phyloP scores from a whole-genome alignment of 92 coral and sea anemone species.

The Heteractis magnifica region DNA sequence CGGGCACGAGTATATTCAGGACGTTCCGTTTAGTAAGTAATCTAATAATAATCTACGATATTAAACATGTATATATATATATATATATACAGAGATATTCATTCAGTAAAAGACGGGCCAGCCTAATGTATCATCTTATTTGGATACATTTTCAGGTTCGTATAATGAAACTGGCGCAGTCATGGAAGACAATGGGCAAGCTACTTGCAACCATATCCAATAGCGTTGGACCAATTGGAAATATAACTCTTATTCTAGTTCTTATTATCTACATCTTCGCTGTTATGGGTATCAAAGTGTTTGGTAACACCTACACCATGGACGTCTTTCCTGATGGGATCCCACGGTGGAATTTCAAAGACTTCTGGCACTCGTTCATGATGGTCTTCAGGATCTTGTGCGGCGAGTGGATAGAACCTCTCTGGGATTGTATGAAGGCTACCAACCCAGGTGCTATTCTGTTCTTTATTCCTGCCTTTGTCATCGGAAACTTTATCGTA shows the following conservation, averaged over 20 bases:
- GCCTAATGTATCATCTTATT: neutral
- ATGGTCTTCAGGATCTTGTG: slow-evolving; percentile 92
- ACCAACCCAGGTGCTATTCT: slow-evolving; percentile 82
- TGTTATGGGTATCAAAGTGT: slow-evolving; percentile 84
- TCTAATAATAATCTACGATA: no score
- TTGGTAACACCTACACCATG: slow-evolving; percentile 70
- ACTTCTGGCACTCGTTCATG: slow-evolving; percentile 96
- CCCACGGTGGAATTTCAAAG: slow-evolving; percentile 96
- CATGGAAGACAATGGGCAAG: slow-evolving; percentile 93
- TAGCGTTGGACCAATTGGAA: slow-evolving; percentile 89
- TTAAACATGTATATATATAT: no score
- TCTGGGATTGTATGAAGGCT: slow-evolving; percentile 98
- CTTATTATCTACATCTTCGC: slow-evolving; percentile 93
- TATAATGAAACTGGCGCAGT: slow-evolving; percentile 85
- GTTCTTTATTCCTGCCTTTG: slow-evolving; percentile 91
- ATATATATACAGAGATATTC: neutral
- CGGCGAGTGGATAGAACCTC: slow-evolving; percentile 98
- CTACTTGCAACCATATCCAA: slow-evolving; percentile 82
- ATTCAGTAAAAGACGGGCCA: no score
- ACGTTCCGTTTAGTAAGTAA: slow-evolving; percentile 93
- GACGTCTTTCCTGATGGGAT: slow-evolving; percentile 77
- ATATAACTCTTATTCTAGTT: slow-evolving; percentile 83
- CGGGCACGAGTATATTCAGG: slow-evolving; percentile 86
- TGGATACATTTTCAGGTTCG: slow-evolving; percentile 51
- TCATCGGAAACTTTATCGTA: slow-evolving; percentile 93